A percentile compares a stretch with the other conserved stretches of the same genome.
These are phyloP conservation scores for Chloebia gouldiae DNA, from an alignment of 2,113 vertebrate genomes.

Conservation along the genomic window DNA sequence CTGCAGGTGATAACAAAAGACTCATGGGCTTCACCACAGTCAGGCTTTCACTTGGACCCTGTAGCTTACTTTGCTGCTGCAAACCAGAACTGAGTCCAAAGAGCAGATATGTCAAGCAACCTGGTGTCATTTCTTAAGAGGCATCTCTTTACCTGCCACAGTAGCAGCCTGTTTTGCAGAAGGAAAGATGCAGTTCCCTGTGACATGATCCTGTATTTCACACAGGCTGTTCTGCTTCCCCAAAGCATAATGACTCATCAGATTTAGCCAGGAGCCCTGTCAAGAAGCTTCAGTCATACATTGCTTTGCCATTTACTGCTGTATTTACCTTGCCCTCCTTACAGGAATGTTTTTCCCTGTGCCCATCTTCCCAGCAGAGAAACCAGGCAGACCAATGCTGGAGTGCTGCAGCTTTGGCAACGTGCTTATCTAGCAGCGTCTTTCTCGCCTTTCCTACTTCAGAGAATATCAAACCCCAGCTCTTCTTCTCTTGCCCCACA, in stretches of 20 bases:
- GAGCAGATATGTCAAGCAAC: neutral
- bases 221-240: neutral
- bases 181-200: neutral
- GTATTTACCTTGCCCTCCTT: neutral
- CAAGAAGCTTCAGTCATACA: neutral
- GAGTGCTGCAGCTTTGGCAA: neutral
- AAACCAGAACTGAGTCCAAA: neutral
- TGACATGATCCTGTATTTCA: neutral
- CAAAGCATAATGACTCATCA: neutral
- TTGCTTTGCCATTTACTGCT: neutral
- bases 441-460: neutral
- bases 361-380: neutral
- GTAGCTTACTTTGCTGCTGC: neutral
- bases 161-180: neutral
- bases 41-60: neutral
- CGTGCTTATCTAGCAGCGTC: rapidly evolving
- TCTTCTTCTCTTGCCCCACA: neutral
- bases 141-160: neutral
- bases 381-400: rapidly evolving
- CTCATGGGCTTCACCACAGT: neutral
- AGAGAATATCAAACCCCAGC: neutral
- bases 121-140: neutral
- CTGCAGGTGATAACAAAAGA: neutral
- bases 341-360: neutral
- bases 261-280: neutral